A percentile compares a stretch with the other conserved stretches of the same genome.
Conservation (phyloP, 2,888 invertebrate genomes). For the Balanococcus diminutus region DNA sequence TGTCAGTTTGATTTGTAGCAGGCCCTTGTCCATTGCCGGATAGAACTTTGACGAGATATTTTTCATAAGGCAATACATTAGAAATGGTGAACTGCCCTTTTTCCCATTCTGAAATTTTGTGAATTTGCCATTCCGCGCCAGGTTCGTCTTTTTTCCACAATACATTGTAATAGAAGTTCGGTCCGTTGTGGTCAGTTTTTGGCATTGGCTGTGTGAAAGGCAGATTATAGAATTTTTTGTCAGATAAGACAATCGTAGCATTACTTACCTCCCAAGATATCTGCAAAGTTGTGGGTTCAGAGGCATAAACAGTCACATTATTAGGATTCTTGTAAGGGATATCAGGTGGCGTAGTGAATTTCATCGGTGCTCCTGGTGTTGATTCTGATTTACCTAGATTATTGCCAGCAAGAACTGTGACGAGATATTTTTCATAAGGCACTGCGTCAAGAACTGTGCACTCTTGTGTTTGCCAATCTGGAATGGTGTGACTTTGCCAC, state of each 20-base stretch:
- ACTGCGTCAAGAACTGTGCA: constrained; percentile 76
- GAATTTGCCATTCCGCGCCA: constrained; percentile 72
- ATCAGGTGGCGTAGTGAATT: constrained; percentile 78
- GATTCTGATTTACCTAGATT: constrained; percentile 68
- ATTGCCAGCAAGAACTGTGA: constrained; percentile 91
- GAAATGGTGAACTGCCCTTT: constrained; percentile 69
- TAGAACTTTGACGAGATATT: constrained; percentile 87
- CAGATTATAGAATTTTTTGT: not conserved
- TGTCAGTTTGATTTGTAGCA: too few species aligned
- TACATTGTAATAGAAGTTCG: constrained; percentile 89
- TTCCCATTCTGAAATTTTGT: constrained; percentile 82
- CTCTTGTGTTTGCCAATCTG: constrained; percentile 77
- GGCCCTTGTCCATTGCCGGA: constrained; percentile 63
- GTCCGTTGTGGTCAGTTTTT: constrained; percentile 94
- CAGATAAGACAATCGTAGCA: not conserved
- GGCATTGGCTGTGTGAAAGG: constrained; percentile 82
- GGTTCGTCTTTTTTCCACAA: constrained; percentile 82
- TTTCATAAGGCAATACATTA: constrained; percentile 87
- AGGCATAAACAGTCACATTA: not conserved
- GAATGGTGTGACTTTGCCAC: constrained; percentile 74
- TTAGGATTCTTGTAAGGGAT: constrained; percentile 69
- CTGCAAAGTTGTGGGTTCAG: not conserved
- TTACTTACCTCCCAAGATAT: not conserved
- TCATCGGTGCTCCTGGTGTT: too few species aligned
- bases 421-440: constrained; percentile 83